phyloP scores from a whole-genome alignment of 2,797 vertebrate genomes.

The Alcedo quadribrachys region DNA sequence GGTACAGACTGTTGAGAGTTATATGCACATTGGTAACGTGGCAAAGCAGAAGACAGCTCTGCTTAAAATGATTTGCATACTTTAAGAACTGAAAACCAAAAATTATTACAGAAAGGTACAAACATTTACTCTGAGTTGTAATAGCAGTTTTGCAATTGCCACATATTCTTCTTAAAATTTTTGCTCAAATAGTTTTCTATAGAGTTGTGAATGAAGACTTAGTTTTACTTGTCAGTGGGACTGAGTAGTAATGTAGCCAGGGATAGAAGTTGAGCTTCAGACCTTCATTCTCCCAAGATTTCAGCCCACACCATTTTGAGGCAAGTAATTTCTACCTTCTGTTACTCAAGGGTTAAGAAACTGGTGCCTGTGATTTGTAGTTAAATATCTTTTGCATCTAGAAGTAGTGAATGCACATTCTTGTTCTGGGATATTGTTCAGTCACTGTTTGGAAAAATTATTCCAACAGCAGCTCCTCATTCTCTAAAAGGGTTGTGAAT shows the following conservation, averaged over 20 bases:
- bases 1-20: not conserved
- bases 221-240: not conserved
- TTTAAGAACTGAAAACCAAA: not conserved
- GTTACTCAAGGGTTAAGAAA: not conserved
- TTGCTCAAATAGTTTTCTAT: not conserved
- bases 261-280: not conserved
- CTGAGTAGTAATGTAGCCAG: not conserved
- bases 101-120: not conserved
- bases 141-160: too few relatives aligned
- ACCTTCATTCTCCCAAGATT: not conserved
- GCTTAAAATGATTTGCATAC: not conserved
- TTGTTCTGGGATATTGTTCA: not conserved
- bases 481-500: not conserved
- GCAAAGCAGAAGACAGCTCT: not conserved
- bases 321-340: not conserved
- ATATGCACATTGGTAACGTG: not conserved
- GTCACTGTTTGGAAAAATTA: not conserved
- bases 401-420: not conserved
- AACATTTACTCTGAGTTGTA: not conserved
- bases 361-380: not conserved
- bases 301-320: not conserved
- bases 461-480: not conserved
- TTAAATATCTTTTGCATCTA: not conserved
- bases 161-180: not conserved
- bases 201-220: not conserved